A percentile compares a stretch with the other conserved stretches of the same genome.
These are phyloP conservation scores for Grammomys dolichurus DNA, from an alignment of 2,113 vertebrate genomes.

Conservation along the genomic window DNA sequence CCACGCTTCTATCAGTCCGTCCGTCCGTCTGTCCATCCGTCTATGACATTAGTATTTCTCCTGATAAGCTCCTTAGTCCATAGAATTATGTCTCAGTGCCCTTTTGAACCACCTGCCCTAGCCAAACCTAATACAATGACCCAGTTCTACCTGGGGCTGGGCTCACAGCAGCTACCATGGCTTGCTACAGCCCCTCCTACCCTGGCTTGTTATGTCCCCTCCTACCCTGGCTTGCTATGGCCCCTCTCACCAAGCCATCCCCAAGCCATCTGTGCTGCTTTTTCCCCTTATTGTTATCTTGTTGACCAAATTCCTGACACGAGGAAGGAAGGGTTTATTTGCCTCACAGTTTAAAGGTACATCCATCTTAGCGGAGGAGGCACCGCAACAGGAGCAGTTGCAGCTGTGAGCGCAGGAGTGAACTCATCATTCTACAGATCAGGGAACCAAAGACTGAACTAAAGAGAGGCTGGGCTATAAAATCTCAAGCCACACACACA, in stretches of 20 bases:
- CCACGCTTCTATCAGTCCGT: background rate
- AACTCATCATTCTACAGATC: background rate
- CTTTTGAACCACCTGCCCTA: background rate
- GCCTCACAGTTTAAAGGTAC: background rate
- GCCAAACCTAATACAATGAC: background rate
- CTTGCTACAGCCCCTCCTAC: too few relatives aligned
- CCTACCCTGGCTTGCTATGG: background rate
- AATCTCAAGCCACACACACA: too few relatives aligned
- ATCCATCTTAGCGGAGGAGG: background rate
- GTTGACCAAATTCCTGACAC: background rate
- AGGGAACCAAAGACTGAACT: background rate
- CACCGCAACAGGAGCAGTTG: background rate
- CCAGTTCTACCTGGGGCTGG: too few relatives aligned
- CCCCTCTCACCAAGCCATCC: too few relatives aligned
- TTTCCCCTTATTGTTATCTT: too few relatives aligned
- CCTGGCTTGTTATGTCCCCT: too few relatives aligned
- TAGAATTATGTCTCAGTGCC: background rate
- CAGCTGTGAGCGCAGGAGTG: accelerated
- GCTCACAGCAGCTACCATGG: accelerated
- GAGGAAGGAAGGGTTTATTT: background rate
- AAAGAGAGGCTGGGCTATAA: background rate
- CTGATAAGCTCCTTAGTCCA: background rate
- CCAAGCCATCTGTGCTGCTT: too few relatives aligned
- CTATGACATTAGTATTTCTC: background rate
- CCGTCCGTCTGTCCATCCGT: background rate